phyloP scores from a whole-genome alignment of 2,113 vertebrate species.

The Leptobrachium ailaonicum region DNA sequence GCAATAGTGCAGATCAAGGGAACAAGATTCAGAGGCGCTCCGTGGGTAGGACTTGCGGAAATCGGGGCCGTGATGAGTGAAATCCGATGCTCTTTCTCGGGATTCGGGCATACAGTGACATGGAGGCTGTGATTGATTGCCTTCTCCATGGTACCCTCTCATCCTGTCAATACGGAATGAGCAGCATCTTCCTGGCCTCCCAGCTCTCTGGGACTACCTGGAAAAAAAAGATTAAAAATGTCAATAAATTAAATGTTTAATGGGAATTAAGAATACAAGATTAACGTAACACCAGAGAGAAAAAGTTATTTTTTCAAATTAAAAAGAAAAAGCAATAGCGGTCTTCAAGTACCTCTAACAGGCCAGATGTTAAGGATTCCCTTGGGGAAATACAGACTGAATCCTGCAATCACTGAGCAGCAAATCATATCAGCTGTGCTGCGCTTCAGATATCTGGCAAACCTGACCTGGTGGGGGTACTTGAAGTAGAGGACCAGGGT shows the following conservation, averaged over 20 bases:
- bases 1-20: slow-evolving; percentile 81
- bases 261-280: too few species aligned
- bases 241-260: background rate
- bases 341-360: too few species aligned
- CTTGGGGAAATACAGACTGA: too few species aligned
- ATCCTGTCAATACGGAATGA: slow-evolving; percentile 72
- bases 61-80: slow-evolving; percentile 69
- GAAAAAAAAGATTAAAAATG: slow-evolving; percentile 35
- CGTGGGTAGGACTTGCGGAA: slow-evolving; percentile 63
- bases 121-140: slow-evolving; percentile 87
- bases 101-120: slow-evolving; percentile 87
- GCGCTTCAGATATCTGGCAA: too few species aligned
- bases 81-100: slow-evolving; percentile 74
- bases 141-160: slow-evolving; percentile 97
- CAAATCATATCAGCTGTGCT: too few species aligned
- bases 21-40: slow-evolving; percentile 80
- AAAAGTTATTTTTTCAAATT: too few species aligned
- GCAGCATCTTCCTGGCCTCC: slow-evolving; percentile 76
- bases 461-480: too few species aligned
- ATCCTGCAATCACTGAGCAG: too few species aligned
- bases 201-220: slow-evolving; percentile 62
- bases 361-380: too few species aligned
- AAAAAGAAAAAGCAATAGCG: too few species aligned
- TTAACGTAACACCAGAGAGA: too few species aligned
- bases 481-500: too few species aligned